phyloP scores from a whole-genome alignment of 2,797 vertebrate genomes.

The Zenarchopterus dispar region DNA sequence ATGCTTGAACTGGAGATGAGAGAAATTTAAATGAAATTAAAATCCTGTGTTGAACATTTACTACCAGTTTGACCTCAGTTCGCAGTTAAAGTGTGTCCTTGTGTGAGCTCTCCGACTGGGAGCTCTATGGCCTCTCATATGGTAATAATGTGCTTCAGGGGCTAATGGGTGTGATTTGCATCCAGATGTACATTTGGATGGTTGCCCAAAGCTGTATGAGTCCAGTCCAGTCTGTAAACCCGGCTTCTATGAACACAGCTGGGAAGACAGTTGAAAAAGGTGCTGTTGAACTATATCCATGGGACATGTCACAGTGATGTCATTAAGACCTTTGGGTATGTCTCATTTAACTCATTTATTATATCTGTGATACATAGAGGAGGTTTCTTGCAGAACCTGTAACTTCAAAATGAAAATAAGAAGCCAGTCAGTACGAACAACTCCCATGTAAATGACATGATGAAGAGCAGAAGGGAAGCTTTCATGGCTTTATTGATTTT shows the following conservation, averaged over 20 bases:
- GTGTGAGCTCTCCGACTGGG: no score
- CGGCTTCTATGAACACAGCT: background rate
- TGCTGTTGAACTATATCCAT: background rate
- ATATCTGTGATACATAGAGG: background rate
- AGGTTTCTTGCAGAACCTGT: conserved; percentile 10
- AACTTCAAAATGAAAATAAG: conserved; percentile 18
- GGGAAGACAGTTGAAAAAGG: background rate
- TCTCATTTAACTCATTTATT: background rate
- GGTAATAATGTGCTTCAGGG: background rate
- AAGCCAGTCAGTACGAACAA: conserved; percentile 40
- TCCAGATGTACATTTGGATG: background rate
- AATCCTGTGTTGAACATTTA: no score
- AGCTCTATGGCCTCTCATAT: no score
- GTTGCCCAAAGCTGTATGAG: background rate
- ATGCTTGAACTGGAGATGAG: no score
- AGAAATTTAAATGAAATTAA: no score
- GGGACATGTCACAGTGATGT: background rate
- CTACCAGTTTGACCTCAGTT: no score
- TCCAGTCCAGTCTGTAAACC: background rate
- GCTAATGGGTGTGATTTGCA: background rate
- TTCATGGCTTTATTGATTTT: conserved; percentile 74
- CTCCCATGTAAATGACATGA: conserved; percentile 50
- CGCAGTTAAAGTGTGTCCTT: no score
- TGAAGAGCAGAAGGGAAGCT: conserved; percentile 57
- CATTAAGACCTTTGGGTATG: background rate